Evolutionary conservation across 2,113 vertebrate species (phyloP).

Genomic region (Zapus hudsonius): DNA sequence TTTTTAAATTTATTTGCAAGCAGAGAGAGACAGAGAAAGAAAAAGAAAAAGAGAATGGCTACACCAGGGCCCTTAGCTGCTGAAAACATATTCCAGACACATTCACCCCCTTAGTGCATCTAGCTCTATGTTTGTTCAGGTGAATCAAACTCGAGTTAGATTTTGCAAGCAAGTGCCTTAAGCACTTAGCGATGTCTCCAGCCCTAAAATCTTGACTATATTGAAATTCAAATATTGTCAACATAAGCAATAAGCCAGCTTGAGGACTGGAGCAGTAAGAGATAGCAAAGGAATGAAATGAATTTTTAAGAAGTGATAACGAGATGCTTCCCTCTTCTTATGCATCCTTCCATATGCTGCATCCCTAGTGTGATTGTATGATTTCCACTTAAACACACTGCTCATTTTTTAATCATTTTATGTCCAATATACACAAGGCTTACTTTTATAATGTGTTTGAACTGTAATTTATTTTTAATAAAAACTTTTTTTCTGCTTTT

Average conservation of each 20-base stretch:
- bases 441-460: conserved; percentile 21
- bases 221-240: neutral
- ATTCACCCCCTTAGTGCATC: too few species aligned
- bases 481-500: conserved; percentile 36
- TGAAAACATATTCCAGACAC: too few species aligned
- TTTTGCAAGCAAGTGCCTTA: too few species aligned
- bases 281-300: neutral
- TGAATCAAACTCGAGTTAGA: too few species aligned
- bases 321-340: neutral
- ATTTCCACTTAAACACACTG: neutral
- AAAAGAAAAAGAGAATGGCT: too few species aligned
- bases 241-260: neutral
- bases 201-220: neutral
- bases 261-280: neutral
- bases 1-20: too few species aligned
- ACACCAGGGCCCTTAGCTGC: too few species aligned
- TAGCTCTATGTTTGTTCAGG: too few species aligned
- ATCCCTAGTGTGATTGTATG: too few species aligned
- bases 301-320: neutral
- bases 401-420: neutral
- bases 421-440: neutral
- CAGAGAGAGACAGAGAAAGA: too few species aligned
- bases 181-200: too few species aligned
- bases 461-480: neutral
- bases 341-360: too few species aligned